Evolutionary conservation across 2,888 invertebrate genomes (phyloP), one percentile per base, ranked within the genome.

Genomic region (Drosophila aldrichi): DNA sequence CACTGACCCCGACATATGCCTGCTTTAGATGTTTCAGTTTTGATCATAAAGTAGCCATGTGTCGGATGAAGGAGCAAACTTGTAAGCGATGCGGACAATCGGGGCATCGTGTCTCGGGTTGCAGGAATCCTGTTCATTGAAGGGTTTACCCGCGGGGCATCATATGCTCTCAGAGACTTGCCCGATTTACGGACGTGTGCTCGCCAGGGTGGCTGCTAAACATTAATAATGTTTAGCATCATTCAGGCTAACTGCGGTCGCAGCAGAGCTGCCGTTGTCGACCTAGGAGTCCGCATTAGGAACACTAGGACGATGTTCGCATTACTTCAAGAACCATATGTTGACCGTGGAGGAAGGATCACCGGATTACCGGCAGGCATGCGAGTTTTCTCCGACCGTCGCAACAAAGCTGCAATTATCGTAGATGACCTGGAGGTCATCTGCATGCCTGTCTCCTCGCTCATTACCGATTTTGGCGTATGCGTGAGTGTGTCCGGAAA

Each of bases 281-380:
- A 41, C 2, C 41, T 41, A 4, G 41, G 41, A 18, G 41, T 41
- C 18, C 18, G 41, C 18, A 41, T 41, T 10, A 10, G n/a, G 10
- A 9, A 18, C 41, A 9, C 41, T 3, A 10, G 41, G 3, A 10
- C 9, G 3, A 9, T 1, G 40, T 41, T 41, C 40, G 40, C 18
- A 18, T 7, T 18, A 18, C n/a, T 41, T 1, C 18, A 41, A n/a
- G 40, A n/a, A n/a, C n/a, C 40, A 3, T 41, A 40, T 5, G 40
- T n/a, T n/a, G 40, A 40, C n/a, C 40, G 40, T 40, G 40, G 40
- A 40, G 40, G 40, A 40, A 40, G 40, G 40, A 40, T 40, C 40
- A n/a, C 40, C n/a, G n/a, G n/a, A 40, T n/a, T 40, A n/a, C n/a
- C 40, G 16, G 38, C 40, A 40, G 40, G 41, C 41, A 41, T 41